These are phyloP conservation scores for Thera obeliscata DNA, from an alignment of 2,888 invertebrate genomes.

Conservation along the genomic window DNA sequence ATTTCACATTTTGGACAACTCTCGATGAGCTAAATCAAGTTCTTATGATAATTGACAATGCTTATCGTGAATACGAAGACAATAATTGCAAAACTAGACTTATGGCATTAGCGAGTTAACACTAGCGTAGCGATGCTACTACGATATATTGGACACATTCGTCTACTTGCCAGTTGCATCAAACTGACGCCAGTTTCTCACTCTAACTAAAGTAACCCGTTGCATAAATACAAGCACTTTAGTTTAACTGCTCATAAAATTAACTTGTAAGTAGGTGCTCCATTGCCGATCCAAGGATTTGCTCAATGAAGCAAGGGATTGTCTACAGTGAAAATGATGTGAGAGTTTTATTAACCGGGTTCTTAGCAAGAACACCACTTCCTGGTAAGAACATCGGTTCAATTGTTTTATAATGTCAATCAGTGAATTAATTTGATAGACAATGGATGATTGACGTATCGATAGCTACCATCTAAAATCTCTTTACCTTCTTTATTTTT, in stretches of 20 bases:
- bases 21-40: too few relatives aligned
- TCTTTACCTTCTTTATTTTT: constrained; percentile 10
- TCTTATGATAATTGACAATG: too few relatives aligned
- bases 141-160: too few relatives aligned
- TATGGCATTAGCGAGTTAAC: too few relatives aligned
- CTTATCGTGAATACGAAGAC: too few relatives aligned
- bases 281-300: constrained; percentile 16
- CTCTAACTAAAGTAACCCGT: not conserved
- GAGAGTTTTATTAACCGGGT: constrained; percentile 3
- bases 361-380: constrained; percentile 1
- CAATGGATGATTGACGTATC: constrained; percentile 73
- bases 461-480: constrained; percentile 54
- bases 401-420: constrained; percentile 70
- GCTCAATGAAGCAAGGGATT: constrained; percentile 14
- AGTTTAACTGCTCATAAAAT: constrained; percentile 36
- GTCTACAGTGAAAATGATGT: constrained; percentile 20
- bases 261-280: constrained; percentile 20
- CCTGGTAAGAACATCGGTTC: constrained; percentile 42
- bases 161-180: not conserved
- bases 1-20: too few relatives aligned
- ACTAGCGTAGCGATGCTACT: too few relatives aligned
- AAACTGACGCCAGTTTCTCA: constrained; percentile 1
- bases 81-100: too few relatives aligned
- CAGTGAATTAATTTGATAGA: constrained; percentile 58
- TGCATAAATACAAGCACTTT: constrained; percentile 23